A percentile compares a stretch with the other conserved stretches of the same genome.
phyloP scores from a whole-genome alignment of 2,888 invertebrate genomes.

The Allophyes oxyacanthae region DNA sequence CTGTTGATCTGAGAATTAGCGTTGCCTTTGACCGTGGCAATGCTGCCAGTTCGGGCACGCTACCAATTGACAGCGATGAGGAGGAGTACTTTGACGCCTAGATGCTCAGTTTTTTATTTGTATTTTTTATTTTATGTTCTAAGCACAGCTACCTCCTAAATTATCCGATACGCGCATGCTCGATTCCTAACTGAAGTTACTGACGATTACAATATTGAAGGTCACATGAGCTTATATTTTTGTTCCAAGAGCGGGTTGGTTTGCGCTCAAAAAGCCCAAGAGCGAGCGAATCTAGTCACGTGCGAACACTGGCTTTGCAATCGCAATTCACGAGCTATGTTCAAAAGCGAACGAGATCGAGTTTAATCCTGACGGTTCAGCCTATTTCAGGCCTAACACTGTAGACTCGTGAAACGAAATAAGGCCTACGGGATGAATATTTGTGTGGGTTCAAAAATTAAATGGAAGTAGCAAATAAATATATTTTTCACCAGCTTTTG shows the following conservation, averaged over 20 bases:
- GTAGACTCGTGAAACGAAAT: constrained; percentile 42
- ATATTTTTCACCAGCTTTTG: no score
- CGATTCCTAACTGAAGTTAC: no score
- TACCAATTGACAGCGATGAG: no score
- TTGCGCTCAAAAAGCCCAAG: background rate
- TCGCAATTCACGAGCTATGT: constrained; percentile 32
- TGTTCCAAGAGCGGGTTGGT: background rate
- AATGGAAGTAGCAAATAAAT: background rate
- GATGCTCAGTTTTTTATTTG: no score
- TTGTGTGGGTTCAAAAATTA: background rate
- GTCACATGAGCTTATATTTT: background rate
- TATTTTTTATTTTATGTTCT: no score
- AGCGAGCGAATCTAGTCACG: constrained; percentile 19
- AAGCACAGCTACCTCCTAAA: no score
- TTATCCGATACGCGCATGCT: no score
- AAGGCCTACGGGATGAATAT: constrained; percentile 23
- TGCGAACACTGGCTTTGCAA: constrained; percentile 30
- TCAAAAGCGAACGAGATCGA: constrained; percentile 20
- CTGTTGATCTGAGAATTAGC: no score
- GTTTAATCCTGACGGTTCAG: constrained; percentile 43
- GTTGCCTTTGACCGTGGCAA: no score
- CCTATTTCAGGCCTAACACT: constrained; percentile 28
- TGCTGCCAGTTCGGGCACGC: no score
- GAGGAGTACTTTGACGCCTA: no score
- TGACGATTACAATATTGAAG: no score